A percentile compares a stretch with the other conserved stretches of the same genome.
Conservation (phyloP, 2,888 invertebrate genomes). For the Eupeodes luniger region DNA sequence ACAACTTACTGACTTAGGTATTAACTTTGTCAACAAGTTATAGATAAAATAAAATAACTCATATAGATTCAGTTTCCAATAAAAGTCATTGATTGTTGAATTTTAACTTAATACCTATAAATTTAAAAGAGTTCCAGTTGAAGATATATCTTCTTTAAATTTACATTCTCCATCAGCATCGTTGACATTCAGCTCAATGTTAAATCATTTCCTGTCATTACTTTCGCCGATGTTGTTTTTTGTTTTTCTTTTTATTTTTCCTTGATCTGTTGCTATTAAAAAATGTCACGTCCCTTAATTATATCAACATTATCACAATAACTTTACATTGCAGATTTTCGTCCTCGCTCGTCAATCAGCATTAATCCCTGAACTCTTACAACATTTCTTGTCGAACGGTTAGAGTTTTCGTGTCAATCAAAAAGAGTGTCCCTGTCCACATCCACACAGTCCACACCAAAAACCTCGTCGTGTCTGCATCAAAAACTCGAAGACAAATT, state of each 20-base stretch:
- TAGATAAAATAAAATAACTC: too few species aligned
- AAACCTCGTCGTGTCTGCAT: conserved; percentile 43
- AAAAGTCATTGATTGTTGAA: too few species aligned
- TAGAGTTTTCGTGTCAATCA: conserved; percentile 55
- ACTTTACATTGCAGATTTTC: conserved; percentile 39
- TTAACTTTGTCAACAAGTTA: too few species aligned
- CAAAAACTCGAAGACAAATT: conserved; percentile 72
- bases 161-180: not conserved
- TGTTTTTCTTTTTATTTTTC: not conserved
- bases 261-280: conserved; percentile 41
- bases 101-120: too few species aligned
- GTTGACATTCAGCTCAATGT: conserved; percentile 26
- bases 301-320: conserved; percentile 42
- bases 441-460: conserved; percentile 1
- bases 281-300: conserved; percentile 46
- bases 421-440: conserved; percentile 20
- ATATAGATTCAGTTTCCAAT: too few species aligned
- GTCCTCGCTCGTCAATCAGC: conserved; percentile 4
- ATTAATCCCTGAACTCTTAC: conserved; percentile 42
- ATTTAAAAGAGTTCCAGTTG: too few species aligned
- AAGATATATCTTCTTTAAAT: not conserved
- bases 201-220: conserved; percentile 35
- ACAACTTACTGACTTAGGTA: too few species aligned
- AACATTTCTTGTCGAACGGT: conserved; percentile 54
- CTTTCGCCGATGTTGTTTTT: not conserved